These are phyloP conservation scores for Zele albiditarsus DNA, from an alignment of 2,888 invertebrate species.

Conservation along the genomic window DNA sequence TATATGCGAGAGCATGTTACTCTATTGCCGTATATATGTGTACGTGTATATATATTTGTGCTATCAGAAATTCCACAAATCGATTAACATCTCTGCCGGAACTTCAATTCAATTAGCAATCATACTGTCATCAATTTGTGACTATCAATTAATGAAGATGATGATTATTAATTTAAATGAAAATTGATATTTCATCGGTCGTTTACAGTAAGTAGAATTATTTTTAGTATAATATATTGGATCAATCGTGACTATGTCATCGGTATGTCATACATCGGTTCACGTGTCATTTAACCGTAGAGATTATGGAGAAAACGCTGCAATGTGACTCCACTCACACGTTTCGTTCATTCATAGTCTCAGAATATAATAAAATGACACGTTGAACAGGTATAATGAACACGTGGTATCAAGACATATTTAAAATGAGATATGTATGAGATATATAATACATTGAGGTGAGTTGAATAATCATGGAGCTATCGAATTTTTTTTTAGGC, in stretches of 20 bases:
- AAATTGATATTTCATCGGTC: background rate
- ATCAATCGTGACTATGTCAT: background rate
- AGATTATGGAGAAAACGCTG: background rate
- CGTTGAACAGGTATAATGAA: constrained; percentile 11
- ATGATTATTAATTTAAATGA: background rate
- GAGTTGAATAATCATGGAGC: background rate
- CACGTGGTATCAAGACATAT: constrained; percentile 13
- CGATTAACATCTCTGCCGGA: constrained; percentile 1
- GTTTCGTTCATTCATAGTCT: constrained; percentile 15
- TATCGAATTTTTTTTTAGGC: background rate
- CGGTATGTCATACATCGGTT: background rate
- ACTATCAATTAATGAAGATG: background rate
- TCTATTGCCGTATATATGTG: background rate
- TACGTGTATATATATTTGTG: background rate
- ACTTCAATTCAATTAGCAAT: background rate
- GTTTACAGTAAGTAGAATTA: background rate
- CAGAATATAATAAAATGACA: background rate
- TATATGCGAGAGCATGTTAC: background rate
- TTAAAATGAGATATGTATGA: background rate
- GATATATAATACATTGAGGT: background rate
- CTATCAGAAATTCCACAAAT: constrained; percentile 1
- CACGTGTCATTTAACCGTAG: background rate
- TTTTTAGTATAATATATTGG: background rate
- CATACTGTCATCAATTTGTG: background rate
- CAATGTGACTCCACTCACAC: constrained; percentile 23